Evolutionary conservation across 1,140 invertebrate genomes (phyloP).

Genomic region (Pseudomyrmex sp.): DNA sequence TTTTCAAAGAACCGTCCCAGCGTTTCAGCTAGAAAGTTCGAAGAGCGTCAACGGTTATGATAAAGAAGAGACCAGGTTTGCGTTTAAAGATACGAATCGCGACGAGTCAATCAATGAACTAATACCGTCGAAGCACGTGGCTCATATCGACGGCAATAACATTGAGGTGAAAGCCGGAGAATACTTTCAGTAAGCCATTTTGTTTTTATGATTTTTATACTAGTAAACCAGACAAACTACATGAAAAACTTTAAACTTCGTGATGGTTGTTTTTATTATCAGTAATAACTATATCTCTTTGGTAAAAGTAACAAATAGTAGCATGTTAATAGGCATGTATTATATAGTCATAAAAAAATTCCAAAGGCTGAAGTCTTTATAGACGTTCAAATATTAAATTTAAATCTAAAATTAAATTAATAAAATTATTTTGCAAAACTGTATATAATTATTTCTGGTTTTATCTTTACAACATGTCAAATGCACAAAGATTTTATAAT

Average conservation of each 20-base stretch:
- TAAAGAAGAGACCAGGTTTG: slow-evolving; percentile 53
- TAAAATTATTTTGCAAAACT: too few relatives aligned
- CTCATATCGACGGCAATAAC: slow-evolving; percentile 82
- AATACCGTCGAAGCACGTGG: slow-evolving; percentile 80
- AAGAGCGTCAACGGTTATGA: slow-evolving; percentile 68
- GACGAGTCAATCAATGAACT: slow-evolving; percentile 65
- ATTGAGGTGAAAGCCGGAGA: slow-evolving; percentile 82
- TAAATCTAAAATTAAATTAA: too few relatives aligned
- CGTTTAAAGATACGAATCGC: slow-evolving; percentile 33
- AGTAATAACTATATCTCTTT: background rate
- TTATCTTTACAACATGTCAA: too few relatives aligned
- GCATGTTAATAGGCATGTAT: too few relatives aligned
- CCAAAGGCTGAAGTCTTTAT: too few relatives aligned
- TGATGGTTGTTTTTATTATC: background rate
- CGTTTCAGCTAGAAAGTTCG: slow-evolving; percentile 79
- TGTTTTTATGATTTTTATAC: slow-evolving; percentile 29
- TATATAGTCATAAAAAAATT: too few relatives aligned
- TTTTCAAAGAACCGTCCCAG: slow-evolving; percentile 75
- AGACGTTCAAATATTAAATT: too few relatives aligned
- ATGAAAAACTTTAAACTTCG: background rate
- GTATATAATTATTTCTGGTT: too few relatives aligned
- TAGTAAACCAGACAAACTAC: background rate
- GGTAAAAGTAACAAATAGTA: background rate
- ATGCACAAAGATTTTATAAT: background rate
- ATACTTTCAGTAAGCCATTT: slow-evolving; percentile 78